Evolutionary conservation across 2,888 invertebrate genomes (phyloP).

Genomic region (Ormyrus pomaceus): DNA sequence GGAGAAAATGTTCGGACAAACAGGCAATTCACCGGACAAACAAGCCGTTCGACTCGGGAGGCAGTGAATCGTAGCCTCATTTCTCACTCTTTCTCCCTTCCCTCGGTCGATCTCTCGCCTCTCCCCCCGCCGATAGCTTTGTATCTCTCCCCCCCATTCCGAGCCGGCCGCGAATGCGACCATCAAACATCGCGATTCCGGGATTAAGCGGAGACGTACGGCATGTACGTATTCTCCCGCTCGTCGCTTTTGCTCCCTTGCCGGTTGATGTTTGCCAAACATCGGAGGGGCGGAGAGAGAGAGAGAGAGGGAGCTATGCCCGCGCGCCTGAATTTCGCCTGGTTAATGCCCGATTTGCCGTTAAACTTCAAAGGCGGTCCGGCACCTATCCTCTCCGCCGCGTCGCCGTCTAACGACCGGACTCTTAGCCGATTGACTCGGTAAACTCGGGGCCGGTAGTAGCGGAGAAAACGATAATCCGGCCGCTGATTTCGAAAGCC

Average conservation of each 20-base stretch:
- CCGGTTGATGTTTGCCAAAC: conserved; percentile 32
- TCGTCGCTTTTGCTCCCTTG: background rate
- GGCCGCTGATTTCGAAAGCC: too few relatives aligned
- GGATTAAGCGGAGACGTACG: background rate
- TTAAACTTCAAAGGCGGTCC: conserved; percentile 29
- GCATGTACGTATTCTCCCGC: background rate
- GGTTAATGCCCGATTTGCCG: conserved; percentile 9
- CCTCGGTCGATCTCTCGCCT: background rate
- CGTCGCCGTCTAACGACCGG: too few relatives aligned
- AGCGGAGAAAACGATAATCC: too few relatives aligned
- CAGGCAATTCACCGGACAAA: background rate
- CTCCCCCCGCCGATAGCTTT: background rate
- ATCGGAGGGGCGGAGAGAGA: background rate
- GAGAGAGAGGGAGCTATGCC: background rate
- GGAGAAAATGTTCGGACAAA: background rate
- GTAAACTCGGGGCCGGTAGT: too few relatives aligned
- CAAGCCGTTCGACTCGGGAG: background rate
- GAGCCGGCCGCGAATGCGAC: background rate
- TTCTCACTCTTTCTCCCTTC: background rate
- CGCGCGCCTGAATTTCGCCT: background rate
- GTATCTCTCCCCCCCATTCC: conserved; percentile 14
- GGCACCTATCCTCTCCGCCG: too few relatives aligned
- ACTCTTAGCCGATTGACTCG: too few relatives aligned
- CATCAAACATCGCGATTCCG: conserved; percentile 36
- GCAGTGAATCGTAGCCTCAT: background rate